These are phyloP conservation scores for Onthophagus sagittarius DNA, from an alignment of 2,888 invertebrate genomes.

Conservation along the genomic window DNA sequence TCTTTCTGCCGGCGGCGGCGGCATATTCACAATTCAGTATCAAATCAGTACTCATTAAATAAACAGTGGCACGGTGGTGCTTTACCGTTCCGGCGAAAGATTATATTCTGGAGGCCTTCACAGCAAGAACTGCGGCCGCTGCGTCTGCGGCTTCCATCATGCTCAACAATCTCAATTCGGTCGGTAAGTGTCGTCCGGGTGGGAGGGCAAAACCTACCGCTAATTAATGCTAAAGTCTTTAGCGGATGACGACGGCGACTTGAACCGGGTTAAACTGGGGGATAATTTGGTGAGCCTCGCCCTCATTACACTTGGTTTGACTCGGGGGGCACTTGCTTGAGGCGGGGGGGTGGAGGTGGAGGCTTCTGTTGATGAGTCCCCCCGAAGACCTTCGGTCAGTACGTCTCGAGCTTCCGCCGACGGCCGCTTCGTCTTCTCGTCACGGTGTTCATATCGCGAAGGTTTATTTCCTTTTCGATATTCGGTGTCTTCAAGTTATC, in stretches of 20 bases:
- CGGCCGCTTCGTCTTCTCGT: background rate
- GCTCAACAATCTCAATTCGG: conserved; percentile 49
- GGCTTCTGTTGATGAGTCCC: background rate
- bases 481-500: background rate
- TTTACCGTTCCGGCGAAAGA: conserved; percentile 34
- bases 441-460: background rate
- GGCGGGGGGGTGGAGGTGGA: background rate
- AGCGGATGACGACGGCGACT: conserved; percentile 29
- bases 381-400: background rate
- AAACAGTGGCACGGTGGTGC: conserved; percentile 43
- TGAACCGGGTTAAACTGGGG: conserved; percentile 50
- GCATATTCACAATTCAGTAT: conserved; percentile 51
- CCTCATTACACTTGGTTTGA: conserved; percentile 44
- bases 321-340: background rate
- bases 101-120: conserved; percentile 30
- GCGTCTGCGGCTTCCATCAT: conserved; percentile 35
- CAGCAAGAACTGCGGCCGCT: conserved; percentile 9
- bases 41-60: conserved; percentile 53
- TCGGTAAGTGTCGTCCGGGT: conserved; percentile 47
- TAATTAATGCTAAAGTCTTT: conserved; percentile 51
- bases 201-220: conserved; percentile 30
- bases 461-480: background rate
- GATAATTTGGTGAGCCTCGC: conserved; percentile 51
- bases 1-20: conserved; percentile 43
- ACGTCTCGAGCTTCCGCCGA: conserved; percentile 4